Percentiles rank a stretch among this genome's conserved stretches.
Evolutionary conservation across 2,797 vertebrate species (phyloP).

Genomic region (Lepilemur ruficaudatus): DNA sequence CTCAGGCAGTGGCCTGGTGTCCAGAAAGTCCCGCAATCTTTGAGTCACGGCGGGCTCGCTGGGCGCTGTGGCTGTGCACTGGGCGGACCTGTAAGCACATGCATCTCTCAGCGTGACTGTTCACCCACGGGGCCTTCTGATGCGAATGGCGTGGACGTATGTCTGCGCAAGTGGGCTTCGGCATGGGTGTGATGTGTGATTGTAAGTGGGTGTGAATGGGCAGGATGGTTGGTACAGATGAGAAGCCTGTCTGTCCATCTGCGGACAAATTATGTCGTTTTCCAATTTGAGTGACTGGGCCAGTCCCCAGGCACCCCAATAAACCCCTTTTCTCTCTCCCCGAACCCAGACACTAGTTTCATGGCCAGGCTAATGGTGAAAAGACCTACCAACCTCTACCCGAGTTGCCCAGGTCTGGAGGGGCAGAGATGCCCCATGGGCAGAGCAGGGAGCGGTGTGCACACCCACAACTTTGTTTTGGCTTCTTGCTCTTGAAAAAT

Average conservation of each 20-base stretch:
- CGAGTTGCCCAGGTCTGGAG: accelerated
- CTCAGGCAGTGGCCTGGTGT: not conserved
- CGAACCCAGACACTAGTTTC: not conserved
- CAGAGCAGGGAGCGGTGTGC: not conserved
- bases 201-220: accelerated
- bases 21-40: not conserved
- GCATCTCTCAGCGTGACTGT: not conserved
- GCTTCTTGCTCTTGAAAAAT: slow-evolving; percentile 77
- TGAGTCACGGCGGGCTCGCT: not conserved
- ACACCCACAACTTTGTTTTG: slow-evolving; percentile 70
- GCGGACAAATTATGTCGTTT: not conserved
- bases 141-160: accelerated
- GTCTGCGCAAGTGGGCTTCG: not conserved
- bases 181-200: accelerated
- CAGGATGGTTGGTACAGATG: accelerated
- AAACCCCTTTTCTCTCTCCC: not conserved
- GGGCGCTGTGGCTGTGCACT: no score
- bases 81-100: accelerated
- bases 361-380: not conserved
- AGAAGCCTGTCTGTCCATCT: not conserved
- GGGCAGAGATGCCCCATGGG: not conserved
- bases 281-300: not conserved
- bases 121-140: accelerated
- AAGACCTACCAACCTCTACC: not conserved
- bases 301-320: not conserved